Conservation (phyloP, 2,888 invertebrate genomes). For the Pseudeuparius sepicola region DNA sequence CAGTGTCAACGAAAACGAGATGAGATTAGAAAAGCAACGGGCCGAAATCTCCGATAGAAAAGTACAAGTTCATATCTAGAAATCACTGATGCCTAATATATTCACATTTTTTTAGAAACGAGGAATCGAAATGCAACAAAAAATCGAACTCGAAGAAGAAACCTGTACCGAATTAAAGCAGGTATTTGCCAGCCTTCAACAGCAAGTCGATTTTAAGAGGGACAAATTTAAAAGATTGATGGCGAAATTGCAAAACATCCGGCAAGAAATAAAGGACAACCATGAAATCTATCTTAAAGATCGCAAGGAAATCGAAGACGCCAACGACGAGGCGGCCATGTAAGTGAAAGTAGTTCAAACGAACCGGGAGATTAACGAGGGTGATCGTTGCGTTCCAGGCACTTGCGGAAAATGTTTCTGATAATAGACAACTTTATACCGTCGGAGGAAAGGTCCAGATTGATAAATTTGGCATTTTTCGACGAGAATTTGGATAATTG, state of each 20-base stretch:
- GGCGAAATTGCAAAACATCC: conserved; percentile 62
- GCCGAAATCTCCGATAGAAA: conserved; percentile 85
- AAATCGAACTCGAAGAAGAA: conserved; percentile 88
- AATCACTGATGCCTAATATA: not conserved
- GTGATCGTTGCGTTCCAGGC: too few species aligned
- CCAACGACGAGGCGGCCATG: conserved; percentile 82
- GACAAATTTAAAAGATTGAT: conserved; percentile 87
- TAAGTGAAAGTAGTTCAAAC: conserved; percentile 31
- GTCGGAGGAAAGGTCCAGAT: conserved; percentile 63
- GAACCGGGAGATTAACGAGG: too few species aligned
- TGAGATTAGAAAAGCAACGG: conserved; percentile 74
- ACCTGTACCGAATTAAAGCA: conserved; percentile 82
- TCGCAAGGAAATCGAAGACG: conserved; percentile 83
- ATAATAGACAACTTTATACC: conserved; percentile 89
- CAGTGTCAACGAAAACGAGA: conserved; percentile 89
- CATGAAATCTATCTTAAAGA: conserved; percentile 86
- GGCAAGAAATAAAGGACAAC: conserved; percentile 71
- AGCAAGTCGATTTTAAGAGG: conserved; percentile 95
- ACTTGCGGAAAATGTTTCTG: conserved; percentile 79
- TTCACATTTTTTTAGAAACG: conserved; percentile 39
- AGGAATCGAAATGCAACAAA: conserved; percentile 88
- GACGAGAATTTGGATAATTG: conserved; percentile 79
- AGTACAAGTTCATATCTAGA: conserved; percentile 34
- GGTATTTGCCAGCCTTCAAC: conserved; percentile 85
- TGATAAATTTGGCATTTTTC: conserved; percentile 62